Base-by-base conservation (phyloP, 1,140 invertebrate species). In the Chrysomallon squamiferum region DNA sequence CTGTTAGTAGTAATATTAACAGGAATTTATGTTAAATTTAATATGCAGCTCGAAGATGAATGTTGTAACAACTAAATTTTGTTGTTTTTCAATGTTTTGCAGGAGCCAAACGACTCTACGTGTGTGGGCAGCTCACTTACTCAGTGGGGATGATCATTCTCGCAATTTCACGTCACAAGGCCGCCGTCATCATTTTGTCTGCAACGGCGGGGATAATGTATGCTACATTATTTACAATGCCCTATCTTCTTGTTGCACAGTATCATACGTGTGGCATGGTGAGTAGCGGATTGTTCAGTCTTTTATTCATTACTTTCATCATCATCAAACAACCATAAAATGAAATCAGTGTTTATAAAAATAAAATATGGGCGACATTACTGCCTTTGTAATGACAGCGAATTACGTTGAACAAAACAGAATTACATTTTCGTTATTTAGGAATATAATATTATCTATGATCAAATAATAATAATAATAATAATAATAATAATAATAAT, bases 171-270 rank as follows among this genome's bases (percentile, higher is more conserved):
- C 89, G 92, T 52, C 90, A 92, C 67, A 91, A 89, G 20, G 65
- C 79, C 38, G 76, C 78, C 0, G 77, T 80, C 1, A 68, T 84
- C 20, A 27, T 86, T 0, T 56, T 83, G 9, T 84, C 81, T 20
- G 76, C 79, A 0, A 70, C 76, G 33, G 81, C 83, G 20, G 96
- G 96, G 0, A 91, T 98, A 30, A 96, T 97, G 95, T 98, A 98
- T 84, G 95, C 95, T 0, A 98, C 96, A 0, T 87, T 98, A 13
- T 98, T 98, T 83, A 98, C 95, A 2, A 96, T 98, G 94, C 96
- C 96, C 1, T 98, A 97, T 81, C 85, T 98, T 15, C 87, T 98
- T 22, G 90, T 98, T 11, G 95, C 96, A 2, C 92, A 96, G 80
- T 98, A 97, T 81, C 96, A 98, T 80, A 90, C 93, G 13, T 90